Base-by-base conservation (phyloP, 1,140 invertebrate species). In the Neelides sp. region DNA sequence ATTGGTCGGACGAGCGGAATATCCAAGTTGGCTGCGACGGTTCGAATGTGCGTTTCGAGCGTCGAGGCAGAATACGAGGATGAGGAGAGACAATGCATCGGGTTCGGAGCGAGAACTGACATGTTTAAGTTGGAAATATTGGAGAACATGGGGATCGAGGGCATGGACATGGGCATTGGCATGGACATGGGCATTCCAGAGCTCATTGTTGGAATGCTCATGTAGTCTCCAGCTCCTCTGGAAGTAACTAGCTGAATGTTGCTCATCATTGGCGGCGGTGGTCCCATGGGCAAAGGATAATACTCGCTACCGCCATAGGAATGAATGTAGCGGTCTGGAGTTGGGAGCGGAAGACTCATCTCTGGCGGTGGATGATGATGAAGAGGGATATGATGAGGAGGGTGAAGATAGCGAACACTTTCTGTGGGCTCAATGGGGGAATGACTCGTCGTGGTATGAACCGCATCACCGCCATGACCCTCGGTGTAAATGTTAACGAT, bases 401-500 rank as follows among this genome's bases (percentile, higher is more conserved):
- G 32, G 10, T 50, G 37, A 2, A 24, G 22, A 10, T 12, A 24
- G 22, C 22, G 7, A 13, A 24, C 41, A 15, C 41, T 43, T 24
- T 43, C 20, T 24, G 20, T 24, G 7, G 20, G 20, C 17, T 43
- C 20, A 43, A 20, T 43, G 20, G 27, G 22, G 41, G 12, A 43
- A 43, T 43, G 12, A 7, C 37, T 40, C 10, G 15, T 40, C 8
- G 19, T 8, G 10, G 10, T 7, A 19, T 7, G 41, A 8, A 27
- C 7, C 23, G 57, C 52, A 45, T 59, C 52, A 15, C 39, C 44
- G 36, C 61, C 53, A 27, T 60, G 54, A 27, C 54, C 42, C 0
- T 37, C 23, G 17, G 36, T 1, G 54, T 72, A 74, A 56, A 73
- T 76, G 50, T 80, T 78, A 46, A 77, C 76, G 1, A 82, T 61